A percentile compares a stretch with the other conserved stretches of the same genome.
phyloP scores from a whole-genome alignment of 1,140 invertebrate genomes.

The Oreohelix idahoensis region DNA sequence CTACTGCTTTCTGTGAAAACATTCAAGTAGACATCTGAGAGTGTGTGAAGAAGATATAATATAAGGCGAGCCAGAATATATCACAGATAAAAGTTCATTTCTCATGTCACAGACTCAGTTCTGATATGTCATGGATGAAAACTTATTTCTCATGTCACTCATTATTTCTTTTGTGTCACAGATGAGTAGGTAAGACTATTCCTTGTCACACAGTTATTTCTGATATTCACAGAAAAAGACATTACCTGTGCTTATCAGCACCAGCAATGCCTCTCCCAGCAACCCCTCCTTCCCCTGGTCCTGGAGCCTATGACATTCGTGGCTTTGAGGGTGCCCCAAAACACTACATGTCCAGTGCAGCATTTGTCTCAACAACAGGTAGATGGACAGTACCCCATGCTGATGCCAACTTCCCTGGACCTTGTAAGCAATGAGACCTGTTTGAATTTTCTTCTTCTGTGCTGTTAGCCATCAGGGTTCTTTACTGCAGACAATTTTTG shows the following conservation, averaged over 20 bases:
- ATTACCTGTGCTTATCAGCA: constrained; percentile 72
- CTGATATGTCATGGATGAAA: too few relatives aligned
- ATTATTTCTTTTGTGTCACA: too few relatives aligned
- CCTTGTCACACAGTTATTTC: not conserved
- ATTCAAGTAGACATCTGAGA: too few relatives aligned
- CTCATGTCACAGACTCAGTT: too few relatives aligned
- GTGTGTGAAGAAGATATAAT: too few relatives aligned
- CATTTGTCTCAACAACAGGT: constrained; percentile 70
- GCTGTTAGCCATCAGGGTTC: too few relatives aligned
- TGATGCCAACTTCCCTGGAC: constrained; percentile 60
- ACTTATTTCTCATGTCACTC: too few relatives aligned
- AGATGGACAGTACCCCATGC: constrained; percentile 57
- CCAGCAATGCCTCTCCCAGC: constrained; percentile 70
- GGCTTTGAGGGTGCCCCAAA: constrained; percentile 66
- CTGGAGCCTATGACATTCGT: constrained; percentile 68
- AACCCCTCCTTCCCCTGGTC: constrained; percentile 64
- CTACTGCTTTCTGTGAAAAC: too few relatives aligned
- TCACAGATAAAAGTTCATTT: too few relatives aligned
- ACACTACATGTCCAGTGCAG: constrained; percentile 71
- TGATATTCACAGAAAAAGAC: constrained; percentile 63
- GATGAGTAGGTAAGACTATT: too few relatives aligned
- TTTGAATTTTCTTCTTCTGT: not conserved
- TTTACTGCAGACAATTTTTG: too few relatives aligned
- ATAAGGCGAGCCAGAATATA: too few relatives aligned
- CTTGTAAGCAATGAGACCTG: constrained; percentile 53